Base-by-base conservation (phyloP, 2,888 invertebrate species). In the Epirrita christyi region DNA sequence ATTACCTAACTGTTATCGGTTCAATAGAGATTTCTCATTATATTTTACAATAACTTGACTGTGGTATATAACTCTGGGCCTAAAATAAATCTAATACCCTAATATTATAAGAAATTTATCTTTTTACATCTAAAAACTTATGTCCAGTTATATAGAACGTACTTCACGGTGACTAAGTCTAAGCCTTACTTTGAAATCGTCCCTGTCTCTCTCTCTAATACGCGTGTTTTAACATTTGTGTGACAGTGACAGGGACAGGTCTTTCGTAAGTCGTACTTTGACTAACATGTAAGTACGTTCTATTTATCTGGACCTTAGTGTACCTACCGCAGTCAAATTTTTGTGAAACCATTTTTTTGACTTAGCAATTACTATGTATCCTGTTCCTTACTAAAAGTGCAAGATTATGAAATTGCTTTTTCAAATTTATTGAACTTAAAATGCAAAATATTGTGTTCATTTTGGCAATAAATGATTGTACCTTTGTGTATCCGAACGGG, bases 401-500 rank as follows among this genome's bases (percentile, higher is more conserved):
- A 49, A 50, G 38, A 34, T 34, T 29, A 34, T 21, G 13, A 6
- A 11, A 43, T 50, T 59, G 59, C 53, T 61, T 58, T 44, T 11
- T 38, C 47, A 44, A 57, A 42, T 47, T 42, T 38, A 15, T 37
- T 52, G 42, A 48, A 55, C 21, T 37, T 50, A 43, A 53, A 75
- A 77, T 75, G 72, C 38, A 67, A 78, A 40, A 80, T 74, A 77
- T 59, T 81, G 78, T 85, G 80, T 84, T 81, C 75, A 80, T 78
- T 78, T 73, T 81, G 76, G 75, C 75, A 71, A 63, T 66, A 74
- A 71, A 72, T 64, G 79, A 73, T 80, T 83, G 78, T 85, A 81
- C 75, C 78, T 77, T 79, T 83, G 80, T 82, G 79, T 87, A 86
- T 86, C 83, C 85, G 83, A 75, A 68, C 80, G 81, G 85, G 61